Conservation (phyloP, 2,888 invertebrate species). For the Coelopa pilipes region DNA sequence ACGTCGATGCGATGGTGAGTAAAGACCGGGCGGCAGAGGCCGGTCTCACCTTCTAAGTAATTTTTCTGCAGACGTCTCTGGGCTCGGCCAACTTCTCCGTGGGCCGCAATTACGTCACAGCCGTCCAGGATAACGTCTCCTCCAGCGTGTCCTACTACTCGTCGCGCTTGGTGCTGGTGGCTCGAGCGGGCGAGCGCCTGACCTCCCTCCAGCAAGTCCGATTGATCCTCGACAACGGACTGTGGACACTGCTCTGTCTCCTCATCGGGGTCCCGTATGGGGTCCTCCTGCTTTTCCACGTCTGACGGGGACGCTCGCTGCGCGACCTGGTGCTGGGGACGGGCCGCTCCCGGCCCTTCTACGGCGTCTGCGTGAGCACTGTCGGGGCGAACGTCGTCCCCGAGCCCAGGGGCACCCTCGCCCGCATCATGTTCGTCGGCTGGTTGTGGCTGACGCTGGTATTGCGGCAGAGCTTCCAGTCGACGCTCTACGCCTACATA, state of each 20-base stretch:
- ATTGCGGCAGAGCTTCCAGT: constrained; percentile 7
- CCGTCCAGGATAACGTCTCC: background rate
- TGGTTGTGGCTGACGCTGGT: constrained; percentile 1
- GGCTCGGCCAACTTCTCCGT: constrained; percentile 3
- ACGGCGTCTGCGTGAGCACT: background rate
- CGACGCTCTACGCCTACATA: background rate
- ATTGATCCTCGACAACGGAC: background rate
- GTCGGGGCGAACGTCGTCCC: background rate
- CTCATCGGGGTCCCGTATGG: background rate
- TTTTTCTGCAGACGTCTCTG: background rate
- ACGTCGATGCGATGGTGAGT: too few species aligned
- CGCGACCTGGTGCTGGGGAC: background rate
- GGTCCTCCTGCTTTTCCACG: background rate
- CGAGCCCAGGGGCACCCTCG: background rate
- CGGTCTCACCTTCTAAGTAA: too few species aligned
- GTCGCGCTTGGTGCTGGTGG: background rate
- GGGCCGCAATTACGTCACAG: background rate
- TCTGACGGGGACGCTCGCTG: background rate
- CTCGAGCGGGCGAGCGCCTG: background rate
- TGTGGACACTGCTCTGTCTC: background rate
- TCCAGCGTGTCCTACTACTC: background rate
- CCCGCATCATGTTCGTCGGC: background rate
- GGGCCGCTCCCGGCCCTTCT: background rate
- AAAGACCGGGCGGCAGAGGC: too few species aligned
- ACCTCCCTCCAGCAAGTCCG: background rate